Evolutionary conservation across 2,797 vertebrate species (phyloP).

Genomic region (Ispidina lecontei): DNA sequence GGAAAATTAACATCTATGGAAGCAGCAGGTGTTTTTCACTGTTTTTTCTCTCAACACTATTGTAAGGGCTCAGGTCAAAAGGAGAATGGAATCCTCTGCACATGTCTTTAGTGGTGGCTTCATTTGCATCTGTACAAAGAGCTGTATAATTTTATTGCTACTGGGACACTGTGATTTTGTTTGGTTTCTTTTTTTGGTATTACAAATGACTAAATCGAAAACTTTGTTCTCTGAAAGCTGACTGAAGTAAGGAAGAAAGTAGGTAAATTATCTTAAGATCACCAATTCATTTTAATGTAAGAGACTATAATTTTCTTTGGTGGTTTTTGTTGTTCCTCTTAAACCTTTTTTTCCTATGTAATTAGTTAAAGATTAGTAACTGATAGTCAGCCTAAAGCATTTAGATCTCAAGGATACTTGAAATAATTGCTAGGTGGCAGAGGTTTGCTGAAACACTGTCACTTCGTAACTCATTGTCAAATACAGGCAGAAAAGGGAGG

Average conservation of each 20-base stretch:
- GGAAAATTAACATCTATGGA: neutral
- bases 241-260: neutral
- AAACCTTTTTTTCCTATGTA: neutral
- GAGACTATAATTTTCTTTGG: neutral
- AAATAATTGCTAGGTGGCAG: neutral
- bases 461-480: neutral
- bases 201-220: neutral
- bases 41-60: no score
- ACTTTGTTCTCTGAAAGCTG: neutral
- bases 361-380: neutral
- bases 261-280: neutral
- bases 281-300: neutral
- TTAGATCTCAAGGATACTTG: neutral
- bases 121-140: constrained; percentile 2
- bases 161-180: neutral
- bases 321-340: neutral
- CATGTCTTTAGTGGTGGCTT: neutral
- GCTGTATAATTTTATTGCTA: neutral
- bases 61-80: neutral
- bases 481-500: neutral
- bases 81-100: neutral
- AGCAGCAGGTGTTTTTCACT: neutral
- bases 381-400: neutral
- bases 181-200: neutral
- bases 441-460: neutral